Conservation (phyloP, 2,113 vertebrate species). For the Proterorhinus semilunaris region DNA sequence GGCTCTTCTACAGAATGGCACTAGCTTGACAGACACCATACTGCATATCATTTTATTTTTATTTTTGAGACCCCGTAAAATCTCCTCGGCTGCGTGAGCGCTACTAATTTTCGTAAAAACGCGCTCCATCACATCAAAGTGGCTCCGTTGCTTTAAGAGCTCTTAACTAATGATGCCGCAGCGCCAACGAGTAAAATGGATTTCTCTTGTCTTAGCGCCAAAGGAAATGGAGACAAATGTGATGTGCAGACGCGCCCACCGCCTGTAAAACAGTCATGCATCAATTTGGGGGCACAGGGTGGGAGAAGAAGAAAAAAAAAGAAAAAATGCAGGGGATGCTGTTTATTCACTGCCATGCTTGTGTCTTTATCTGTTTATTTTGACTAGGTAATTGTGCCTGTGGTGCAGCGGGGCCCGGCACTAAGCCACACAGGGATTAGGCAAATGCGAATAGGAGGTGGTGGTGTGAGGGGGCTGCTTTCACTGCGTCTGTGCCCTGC, state of each 20-base stretch:
- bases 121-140: conserved; percentile 66
- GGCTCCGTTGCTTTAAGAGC: conserved; percentile 59
- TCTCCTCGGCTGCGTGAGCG: conserved; percentile 52
- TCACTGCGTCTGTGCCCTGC: conserved; percentile 52
- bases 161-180: conserved; percentile 69
- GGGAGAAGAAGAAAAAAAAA: conserved; percentile 19
- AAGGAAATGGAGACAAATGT: conserved; percentile 72
- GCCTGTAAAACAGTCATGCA: conserved; percentile 71
- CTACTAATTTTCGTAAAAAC: conserved; percentile 66
- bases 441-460: conserved; percentile 56
- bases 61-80: conserved; percentile 42
- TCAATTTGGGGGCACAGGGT: conserved; percentile 67
- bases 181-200: conserved; percentile 65
- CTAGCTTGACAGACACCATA: conserved; percentile 26
- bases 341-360: conserved; percentile 67
- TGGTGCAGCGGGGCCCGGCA: conserved; percentile 65
- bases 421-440: conserved; percentile 70
- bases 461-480: conserved; percentile 32
- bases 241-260: conserved; percentile 46
- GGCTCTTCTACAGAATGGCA: conserved; percentile 40
- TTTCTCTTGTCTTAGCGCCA: conserved; percentile 67
- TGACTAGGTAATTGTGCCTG: conserved; percentile 72
- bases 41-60: conserved; percentile 23
- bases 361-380: conserved; percentile 74
- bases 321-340: conserved; percentile 54